phyloP scores from a whole-genome alignment of 2,113 vertebrate genomes.

The Chlamydotis undulata region DNA sequence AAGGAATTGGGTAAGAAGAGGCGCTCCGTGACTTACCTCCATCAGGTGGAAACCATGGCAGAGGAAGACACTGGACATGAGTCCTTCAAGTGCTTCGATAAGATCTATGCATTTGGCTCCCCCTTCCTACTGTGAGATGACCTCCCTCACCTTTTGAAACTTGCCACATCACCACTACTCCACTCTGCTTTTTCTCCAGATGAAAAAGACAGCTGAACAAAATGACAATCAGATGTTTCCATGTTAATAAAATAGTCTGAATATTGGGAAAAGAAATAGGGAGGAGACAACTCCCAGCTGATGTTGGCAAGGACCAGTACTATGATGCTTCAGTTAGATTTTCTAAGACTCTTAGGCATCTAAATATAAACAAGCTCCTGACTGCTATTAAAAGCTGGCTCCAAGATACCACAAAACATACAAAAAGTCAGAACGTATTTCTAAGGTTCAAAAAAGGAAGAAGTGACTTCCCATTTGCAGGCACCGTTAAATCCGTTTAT shows the following conservation, averaged over 20 bases:
- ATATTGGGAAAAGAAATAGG: neutral
- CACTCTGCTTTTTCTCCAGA: neutral
- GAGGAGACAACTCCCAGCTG: neutral
- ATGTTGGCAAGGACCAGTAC: neutral
- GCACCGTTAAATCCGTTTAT: neutral
- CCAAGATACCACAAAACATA: neutral
- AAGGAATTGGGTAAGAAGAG: neutral
- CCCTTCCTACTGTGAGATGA: neutral
- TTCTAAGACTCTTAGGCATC: neutral
- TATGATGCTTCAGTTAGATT: neutral
- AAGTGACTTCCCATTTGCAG: neutral
- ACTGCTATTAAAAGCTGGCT: neutral
- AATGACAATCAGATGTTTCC: conserved; percentile 31
- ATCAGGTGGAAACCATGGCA: neutral
- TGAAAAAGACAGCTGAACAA: neutral
- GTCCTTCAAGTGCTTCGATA: neutral
- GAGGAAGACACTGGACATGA: neutral
- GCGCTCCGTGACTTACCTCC: neutral
- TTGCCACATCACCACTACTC: neutral
- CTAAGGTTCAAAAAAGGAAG: neutral
- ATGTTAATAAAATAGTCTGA: neutral
- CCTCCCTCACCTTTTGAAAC: neutral
- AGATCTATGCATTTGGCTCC: neutral
- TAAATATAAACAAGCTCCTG: neutral
- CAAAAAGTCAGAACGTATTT: neutral